phyloP scores from a whole-genome alignment of 2,113 vertebrate genomes.

The Oncorhynchus clarkii region DNA sequence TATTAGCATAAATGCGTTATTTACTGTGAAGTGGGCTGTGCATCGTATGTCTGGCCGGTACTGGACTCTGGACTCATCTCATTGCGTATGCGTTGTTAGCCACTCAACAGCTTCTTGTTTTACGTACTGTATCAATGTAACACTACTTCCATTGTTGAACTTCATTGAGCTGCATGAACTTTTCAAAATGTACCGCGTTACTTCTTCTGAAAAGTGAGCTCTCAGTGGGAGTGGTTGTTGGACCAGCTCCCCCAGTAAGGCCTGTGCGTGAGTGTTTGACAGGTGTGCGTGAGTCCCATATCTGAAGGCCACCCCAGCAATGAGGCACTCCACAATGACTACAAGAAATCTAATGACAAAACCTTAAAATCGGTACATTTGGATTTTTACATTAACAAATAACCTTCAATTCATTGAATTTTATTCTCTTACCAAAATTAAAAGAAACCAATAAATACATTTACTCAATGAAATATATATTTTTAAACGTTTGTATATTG shows the following conservation, averaged over 20 bases:
- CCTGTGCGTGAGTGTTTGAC: background rate
- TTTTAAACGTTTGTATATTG: no score
- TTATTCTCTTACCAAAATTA: no score
- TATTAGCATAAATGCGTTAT: constrained; percentile 5
- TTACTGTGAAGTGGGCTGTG: background rate
- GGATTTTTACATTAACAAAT: no score
- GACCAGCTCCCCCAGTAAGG: background rate
- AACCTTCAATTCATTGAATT: no score
- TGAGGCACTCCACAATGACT: background rate
- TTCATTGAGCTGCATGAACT: constrained; percentile 34
- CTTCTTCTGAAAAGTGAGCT: constrained; percentile 37
- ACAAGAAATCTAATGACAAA: no score
- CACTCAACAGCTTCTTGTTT: constrained; percentile 38
- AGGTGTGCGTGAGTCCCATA: background rate
- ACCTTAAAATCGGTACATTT: no score
- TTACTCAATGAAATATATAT: no score
- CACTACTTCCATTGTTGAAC: constrained; percentile 41
- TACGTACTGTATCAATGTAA: constrained; percentile 40
- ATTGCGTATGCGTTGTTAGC: background rate
- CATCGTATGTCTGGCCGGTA: background rate
- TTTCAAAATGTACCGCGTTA: constrained; percentile 32
- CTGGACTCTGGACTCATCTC: background rate
- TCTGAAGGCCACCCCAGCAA: background rate
- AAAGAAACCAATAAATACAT: no score
- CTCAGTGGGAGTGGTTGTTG: background rate